Conservation (phyloP, 2,888 invertebrate genomes). For the Lithodes maja region DNA sequence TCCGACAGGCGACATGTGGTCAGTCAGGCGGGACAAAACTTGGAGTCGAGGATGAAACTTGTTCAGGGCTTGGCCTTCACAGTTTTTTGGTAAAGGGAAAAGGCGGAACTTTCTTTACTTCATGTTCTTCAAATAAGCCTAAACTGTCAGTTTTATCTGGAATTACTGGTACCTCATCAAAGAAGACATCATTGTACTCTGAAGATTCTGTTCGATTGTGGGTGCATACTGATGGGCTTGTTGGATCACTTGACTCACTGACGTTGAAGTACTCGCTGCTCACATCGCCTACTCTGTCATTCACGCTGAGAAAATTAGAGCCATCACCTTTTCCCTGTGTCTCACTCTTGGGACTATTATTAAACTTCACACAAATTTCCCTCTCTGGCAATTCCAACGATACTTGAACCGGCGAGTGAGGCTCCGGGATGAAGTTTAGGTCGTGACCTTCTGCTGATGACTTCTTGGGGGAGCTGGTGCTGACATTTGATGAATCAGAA, state of each 20-base stretch:
- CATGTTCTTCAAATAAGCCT: too few relatives aligned
- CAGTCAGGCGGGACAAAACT: slow-evolving; percentile 57
- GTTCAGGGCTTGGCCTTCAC: neutral
- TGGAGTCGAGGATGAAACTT: slow-evolving; percentile 44
- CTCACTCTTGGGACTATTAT: neutral
- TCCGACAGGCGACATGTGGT: slow-evolving; percentile 67
- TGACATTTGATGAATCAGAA: slow-evolving; percentile 33
- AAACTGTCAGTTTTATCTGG: slow-evolving; percentile 17
- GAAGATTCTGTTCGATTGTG: slow-evolving; percentile 17
- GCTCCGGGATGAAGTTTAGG: slow-evolving; percentile 16
- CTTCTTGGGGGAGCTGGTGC: slow-evolving; percentile 52
- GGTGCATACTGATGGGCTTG: neutral
- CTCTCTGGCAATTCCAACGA: neutral
- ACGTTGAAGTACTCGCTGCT: neutral
- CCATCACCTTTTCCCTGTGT: neutral
- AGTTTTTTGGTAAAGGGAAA: neutral
- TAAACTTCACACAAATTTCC: neutral
- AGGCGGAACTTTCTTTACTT: too few relatives aligned
- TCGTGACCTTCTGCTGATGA: neutral
- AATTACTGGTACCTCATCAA: neutral
- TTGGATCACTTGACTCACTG: neutral
- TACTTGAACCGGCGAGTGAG: slow-evolving; percentile 39
- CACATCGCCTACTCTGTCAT: neutral
- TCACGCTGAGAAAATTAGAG: neutral
- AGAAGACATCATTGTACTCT: slow-evolving; percentile 43